Evolutionary conservation across 2,888 invertebrate species (phyloP).

Genomic region (Chrysomela aeneicollis): DNA sequence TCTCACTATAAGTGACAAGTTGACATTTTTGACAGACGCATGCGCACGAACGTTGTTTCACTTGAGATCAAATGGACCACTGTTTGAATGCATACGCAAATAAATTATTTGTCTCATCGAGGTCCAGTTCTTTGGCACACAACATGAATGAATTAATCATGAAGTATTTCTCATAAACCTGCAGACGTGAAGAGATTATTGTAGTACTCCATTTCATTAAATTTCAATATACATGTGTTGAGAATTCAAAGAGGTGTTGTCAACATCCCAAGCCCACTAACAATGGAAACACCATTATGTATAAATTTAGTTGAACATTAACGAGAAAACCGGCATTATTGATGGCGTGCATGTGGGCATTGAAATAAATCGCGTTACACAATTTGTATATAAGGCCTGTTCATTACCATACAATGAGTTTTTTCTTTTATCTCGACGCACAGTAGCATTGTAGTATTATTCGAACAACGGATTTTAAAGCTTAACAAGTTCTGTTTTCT

Average conservation of each 20-base stretch:
- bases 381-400: constrained; percentile 43
- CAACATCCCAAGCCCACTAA: constrained; percentile 31
- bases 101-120: no score
- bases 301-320: constrained; percentile 37
- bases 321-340: constrained; percentile 38
- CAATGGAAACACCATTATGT: constrained; percentile 36
- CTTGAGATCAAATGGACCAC: no score
- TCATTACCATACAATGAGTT: constrained; percentile 45
- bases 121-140: no score
- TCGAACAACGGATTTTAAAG: constrained; percentile 21
- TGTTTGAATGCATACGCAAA: no score
- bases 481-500: constrained; percentile 23
- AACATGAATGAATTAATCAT: no score
- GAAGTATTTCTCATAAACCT: background rate
- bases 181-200: background rate
- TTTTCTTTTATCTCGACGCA: constrained; percentile 31
- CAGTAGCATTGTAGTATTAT: constrained; percentile 31
- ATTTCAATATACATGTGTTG: background rate
- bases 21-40: no score
- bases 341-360: constrained; percentile 38
- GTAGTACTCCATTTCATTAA: background rate
- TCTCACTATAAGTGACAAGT: no score
- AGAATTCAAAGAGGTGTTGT: constrained; percentile 2
- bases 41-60: no score
- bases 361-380: constrained; percentile 44